phyloP scores from a whole-genome alignment of 2,113 vertebrate genomes.

The Oreochromis aureus region DNA sequence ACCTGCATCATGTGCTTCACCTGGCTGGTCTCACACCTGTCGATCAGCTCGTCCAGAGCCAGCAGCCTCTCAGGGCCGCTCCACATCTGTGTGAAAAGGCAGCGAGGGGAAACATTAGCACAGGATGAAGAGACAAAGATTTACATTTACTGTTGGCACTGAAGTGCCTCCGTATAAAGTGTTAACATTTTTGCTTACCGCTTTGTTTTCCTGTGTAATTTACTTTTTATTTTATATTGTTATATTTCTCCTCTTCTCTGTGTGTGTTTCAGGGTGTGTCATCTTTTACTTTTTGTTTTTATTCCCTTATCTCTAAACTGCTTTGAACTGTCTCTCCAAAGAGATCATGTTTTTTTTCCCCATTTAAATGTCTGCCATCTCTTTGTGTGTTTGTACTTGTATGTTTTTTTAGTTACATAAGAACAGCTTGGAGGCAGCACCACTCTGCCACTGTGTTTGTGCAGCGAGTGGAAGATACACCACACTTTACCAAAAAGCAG shows the following conservation, averaged over 20 bases:
- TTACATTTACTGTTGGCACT: background rate
- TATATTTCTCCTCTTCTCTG: background rate
- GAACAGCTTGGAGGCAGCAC: conserved; percentile 12
- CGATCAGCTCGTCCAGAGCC: conserved; percentile 94
- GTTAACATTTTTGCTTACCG: background rate
- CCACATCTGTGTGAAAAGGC: conserved; percentile 39
- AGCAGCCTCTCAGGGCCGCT: conserved; percentile 89
- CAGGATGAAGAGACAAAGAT: background rate
- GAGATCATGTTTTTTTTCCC: background rate
- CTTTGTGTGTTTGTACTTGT: background rate
- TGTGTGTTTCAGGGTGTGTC: background rate
- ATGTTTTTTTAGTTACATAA: conserved; percentile 1
- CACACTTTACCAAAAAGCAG: background rate
- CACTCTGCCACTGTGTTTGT: background rate
- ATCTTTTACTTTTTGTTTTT: background rate
- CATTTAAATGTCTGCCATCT: background rate
- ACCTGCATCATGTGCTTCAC: conserved; percentile 99
- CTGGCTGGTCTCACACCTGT: conserved; percentile 92
- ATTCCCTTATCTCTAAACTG: background rate
- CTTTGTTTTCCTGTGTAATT: background rate
- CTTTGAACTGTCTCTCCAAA: background rate
- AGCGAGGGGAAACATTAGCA: background rate
- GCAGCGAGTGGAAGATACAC: conserved; percentile 3
- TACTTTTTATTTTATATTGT: background rate
- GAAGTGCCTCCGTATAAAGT: background rate